Percentiles rank a stretch among this genome's conserved stretches.
These are phyloP conservation scores for Lochmaea capreae DNA, from an alignment of 2,888 invertebrate genomes.

Conservation along the genomic window DNA sequence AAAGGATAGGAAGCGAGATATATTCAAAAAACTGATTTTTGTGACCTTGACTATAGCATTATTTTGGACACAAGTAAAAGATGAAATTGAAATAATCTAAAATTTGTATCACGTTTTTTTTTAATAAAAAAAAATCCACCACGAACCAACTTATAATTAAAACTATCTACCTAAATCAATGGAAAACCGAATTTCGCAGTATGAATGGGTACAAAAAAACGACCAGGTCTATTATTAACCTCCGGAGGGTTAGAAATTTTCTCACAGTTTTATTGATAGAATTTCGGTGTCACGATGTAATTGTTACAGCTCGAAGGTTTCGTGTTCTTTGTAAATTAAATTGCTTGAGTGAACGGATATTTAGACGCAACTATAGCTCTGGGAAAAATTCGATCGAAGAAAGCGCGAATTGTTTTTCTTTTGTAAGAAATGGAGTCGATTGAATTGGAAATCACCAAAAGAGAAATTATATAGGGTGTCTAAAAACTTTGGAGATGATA, in stretches of 20 bases:
- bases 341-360: slow-evolving; percentile 1
- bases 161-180: not conserved
- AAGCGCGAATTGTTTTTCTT: slow-evolving; percentile 10
- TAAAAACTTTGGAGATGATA: too few relatives aligned
- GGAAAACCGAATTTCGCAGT: not conserved
- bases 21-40: too few relatives aligned
- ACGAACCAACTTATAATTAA: not conserved
- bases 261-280: slow-evolving; percentile 31
- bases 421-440: not conserved
- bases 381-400: slow-evolving; percentile 23
- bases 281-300: slow-evolving; percentile 41
- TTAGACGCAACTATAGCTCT: slow-evolving; percentile 4
- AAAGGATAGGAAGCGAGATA: too few relatives aligned
- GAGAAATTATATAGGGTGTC: too few relatives aligned
- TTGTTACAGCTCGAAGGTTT: slow-evolving; percentile 33
- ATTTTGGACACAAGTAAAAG: too few relatives aligned
- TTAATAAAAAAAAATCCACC: not conserved
- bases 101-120: not conserved
- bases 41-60: too few relatives aligned
- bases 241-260: slow-evolving; percentile 18
- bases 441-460: not conserved
- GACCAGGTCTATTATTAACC: not conserved
- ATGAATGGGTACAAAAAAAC: not conserved
- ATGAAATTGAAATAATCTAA: too few relatives aligned
- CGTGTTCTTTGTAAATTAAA: slow-evolving; percentile 34